Evolutionary conservation across 2,797 vertebrate genomes (phyloP).

Genomic region (Hoplostethus mediterraneus): DNA sequence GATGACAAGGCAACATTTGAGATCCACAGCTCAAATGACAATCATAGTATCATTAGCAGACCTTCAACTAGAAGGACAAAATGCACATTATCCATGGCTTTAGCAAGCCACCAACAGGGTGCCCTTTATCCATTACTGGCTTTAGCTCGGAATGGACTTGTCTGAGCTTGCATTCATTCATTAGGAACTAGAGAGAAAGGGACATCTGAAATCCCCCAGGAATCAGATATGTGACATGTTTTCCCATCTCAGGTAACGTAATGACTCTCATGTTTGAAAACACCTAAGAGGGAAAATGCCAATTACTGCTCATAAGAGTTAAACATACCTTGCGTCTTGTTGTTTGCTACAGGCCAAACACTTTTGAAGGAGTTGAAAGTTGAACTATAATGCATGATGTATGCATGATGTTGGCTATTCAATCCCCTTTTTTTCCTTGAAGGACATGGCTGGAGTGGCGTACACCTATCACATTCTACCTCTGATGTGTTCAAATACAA

Average conservation of each 20-base stretch:
- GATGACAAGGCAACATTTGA: slow-evolving; percentile 60
- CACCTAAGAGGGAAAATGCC: background rate
- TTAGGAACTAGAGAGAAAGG: slow-evolving; percentile 14
- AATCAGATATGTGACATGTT: slow-evolving; percentile 1
- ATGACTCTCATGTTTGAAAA: slow-evolving; percentile 12
- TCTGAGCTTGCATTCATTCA: slow-evolving; percentile 59
- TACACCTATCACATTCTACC: slow-evolving; percentile 57
- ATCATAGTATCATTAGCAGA: slow-evolving; percentile 66
- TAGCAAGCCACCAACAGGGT: slow-evolving; percentile 51
- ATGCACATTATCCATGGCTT: slow-evolving; percentile 61
- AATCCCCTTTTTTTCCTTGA: slow-evolving; percentile 27
- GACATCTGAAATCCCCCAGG: slow-evolving; percentile 18
- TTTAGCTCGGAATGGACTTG: slow-evolving; percentile 55
- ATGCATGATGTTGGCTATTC: slow-evolving; percentile 31
- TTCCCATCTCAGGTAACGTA: background rate
- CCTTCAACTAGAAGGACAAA: slow-evolving; percentile 47
- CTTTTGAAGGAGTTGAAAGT: slow-evolving; percentile 10
- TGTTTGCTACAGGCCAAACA: slow-evolving; percentile 20
- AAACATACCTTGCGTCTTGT: background rate
- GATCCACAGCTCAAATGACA: slow-evolving; percentile 68
- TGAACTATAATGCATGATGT: slow-evolving; percentile 28
- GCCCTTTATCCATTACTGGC: slow-evolving; percentile 42
- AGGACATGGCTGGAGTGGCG: slow-evolving; percentile 65
- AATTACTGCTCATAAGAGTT: background rate
- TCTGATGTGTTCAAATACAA: slow-evolving; percentile 66